Evolutionary conservation across 1,140 invertebrate species (phyloP).

Genomic region (Pollicipes pollicipes): DNA sequence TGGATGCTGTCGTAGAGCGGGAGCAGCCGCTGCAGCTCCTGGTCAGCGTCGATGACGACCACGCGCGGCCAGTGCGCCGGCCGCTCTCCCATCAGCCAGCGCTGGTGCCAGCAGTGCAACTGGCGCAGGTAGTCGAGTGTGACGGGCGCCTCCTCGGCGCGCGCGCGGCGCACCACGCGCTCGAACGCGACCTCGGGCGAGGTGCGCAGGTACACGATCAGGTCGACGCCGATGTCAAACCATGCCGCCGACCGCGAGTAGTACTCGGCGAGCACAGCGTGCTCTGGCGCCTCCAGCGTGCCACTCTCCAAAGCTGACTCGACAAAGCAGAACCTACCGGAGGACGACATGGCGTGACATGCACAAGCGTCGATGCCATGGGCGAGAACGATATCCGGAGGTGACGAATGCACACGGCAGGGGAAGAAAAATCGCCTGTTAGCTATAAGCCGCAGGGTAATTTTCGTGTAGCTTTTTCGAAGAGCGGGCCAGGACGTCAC

Average conservation of each 20-base stretch:
- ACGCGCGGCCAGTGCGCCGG: constrained; percentile 17
- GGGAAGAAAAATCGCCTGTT: too few relatives aligned
- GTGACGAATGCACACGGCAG: too few relatives aligned
- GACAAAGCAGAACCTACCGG: constrained; percentile 37
- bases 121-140: constrained; percentile 28
- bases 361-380: too few relatives aligned
- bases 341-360: too few relatives aligned
- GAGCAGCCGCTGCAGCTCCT: constrained; percentile 13
- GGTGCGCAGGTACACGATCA: constrained; percentile 39
- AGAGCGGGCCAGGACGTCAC: too few relatives aligned
- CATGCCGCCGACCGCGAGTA: constrained; percentile 29
- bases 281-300: constrained; percentile 31
- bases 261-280: constrained; percentile 32
- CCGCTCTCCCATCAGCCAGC: constrained; percentile 22
- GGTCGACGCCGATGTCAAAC: constrained; percentile 30
- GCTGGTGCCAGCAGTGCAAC: constrained; percentile 32
- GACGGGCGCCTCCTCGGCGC: constrained; percentile 32
- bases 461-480: too few relatives aligned
- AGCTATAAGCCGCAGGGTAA: too few relatives aligned
- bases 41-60: constrained; percentile 18
- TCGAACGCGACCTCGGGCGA: constrained; percentile 32
- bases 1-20: constrained; percentile 13
- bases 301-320: constrained; percentile 33
- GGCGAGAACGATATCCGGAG: too few relatives aligned
- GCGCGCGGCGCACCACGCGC: constrained; percentile 31